phyloP scores from a whole-genome alignment of 2,888 invertebrate species.

The Icerya purchasi region DNA sequence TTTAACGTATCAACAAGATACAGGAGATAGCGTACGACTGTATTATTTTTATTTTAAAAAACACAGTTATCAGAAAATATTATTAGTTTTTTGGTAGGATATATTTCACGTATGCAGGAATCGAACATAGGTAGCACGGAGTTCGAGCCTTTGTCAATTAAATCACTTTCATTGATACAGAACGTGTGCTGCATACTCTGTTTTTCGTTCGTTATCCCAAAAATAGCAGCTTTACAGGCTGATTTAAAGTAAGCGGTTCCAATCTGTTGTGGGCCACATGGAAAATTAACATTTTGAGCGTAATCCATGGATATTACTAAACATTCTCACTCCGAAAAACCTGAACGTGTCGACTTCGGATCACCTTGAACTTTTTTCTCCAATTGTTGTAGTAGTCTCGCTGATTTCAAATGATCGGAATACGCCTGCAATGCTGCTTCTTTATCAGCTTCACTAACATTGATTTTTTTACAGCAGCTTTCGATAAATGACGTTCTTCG shows the following conservation, averaged over 20 bases:
- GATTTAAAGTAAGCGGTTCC: conserved; percentile 4
- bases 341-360: too few relatives aligned
- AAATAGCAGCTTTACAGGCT: neutral
- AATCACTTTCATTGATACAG: neutral
- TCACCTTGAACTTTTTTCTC: neutral
- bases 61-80: conserved; percentile 2
- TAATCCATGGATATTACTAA: conserved; percentile 1
- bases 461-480: neutral
- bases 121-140: neutral
- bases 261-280: neutral
- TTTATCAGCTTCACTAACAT: neutral
- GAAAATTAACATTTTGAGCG: neutral
- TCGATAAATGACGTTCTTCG: neutral
- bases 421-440: too few relatives aligned
- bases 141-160: conserved; percentile 3
- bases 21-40: neutral
- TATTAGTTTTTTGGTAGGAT: too few relatives aligned
- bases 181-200: too few relatives aligned
- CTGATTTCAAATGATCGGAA: too few relatives aligned
- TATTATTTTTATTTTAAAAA: conserved; percentile 5
- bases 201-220: neutral
- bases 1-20: too few relatives aligned
- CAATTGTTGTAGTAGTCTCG: neutral
- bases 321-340: too few relatives aligned
- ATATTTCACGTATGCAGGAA: neutral